Conservation (phyloP, 2,113 vertebrate species). For the Ailuropoda melanoleuca region DNA sequence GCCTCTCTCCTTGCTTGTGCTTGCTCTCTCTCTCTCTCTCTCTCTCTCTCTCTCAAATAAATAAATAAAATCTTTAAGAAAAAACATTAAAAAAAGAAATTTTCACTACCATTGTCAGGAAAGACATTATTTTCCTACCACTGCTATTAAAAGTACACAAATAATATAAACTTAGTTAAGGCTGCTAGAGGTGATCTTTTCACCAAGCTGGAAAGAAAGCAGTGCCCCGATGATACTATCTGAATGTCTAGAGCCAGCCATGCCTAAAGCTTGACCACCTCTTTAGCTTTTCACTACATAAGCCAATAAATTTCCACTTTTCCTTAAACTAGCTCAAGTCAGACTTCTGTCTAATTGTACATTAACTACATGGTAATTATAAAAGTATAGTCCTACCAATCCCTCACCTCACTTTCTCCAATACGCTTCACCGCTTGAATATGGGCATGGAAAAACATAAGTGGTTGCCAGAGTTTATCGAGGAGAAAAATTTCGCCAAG, state of each 20-base stretch:
- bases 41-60: background rate
- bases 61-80: background rate
- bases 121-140: background rate
- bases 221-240: background rate
- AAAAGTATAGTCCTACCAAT: background rate
- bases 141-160: background rate
- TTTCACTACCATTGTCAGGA: background rate
- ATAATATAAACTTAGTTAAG: background rate
- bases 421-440: background rate
- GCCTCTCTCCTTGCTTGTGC: background rate
- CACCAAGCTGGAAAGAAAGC: background rate
- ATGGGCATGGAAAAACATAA: background rate
- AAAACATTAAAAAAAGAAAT: background rate
- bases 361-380: background rate
- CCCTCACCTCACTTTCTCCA: constrained; percentile 16
- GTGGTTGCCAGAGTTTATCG: background rate
- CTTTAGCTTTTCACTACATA: background rate
- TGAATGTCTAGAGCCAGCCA: background rate
- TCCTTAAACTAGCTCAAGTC: background rate
- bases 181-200: background rate
- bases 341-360: background rate
- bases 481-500: background rate
- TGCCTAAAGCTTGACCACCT: background rate
- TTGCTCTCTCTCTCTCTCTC: background rate
- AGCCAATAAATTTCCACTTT: background rate